These are phyloP conservation scores for Morpho deidamia DNA, from an alignment of 2,888 invertebrate genomes.

Conservation along the genomic window DNA sequence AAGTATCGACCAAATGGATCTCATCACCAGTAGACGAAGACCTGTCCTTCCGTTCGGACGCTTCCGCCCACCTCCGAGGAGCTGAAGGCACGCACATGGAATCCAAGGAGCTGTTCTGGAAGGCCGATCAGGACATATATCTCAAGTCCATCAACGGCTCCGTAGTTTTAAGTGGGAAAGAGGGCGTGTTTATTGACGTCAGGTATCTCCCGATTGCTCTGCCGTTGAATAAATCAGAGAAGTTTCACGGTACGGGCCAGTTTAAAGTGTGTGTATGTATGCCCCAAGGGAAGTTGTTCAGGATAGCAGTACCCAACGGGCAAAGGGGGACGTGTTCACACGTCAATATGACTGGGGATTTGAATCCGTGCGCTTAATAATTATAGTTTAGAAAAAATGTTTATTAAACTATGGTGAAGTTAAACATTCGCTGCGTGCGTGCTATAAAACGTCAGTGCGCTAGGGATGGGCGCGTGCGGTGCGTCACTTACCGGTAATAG, in stretches of 20 bases:
- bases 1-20: constrained; percentile 84
- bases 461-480: no score
- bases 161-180: constrained; percentile 82
- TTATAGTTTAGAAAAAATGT: not conserved
- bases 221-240: constrained; percentile 50
- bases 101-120: constrained; percentile 84
- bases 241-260: constrained; percentile 68
- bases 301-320: constrained; percentile 83
- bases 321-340: constrained; percentile 80
- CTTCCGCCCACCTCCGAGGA: constrained; percentile 83
- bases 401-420: no score
- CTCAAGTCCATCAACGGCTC: constrained; percentile 87
- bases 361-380: not conserved
- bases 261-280: constrained; percentile 94
- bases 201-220: constrained; percentile 83
- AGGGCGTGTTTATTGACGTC: constrained; percentile 85
- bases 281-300: constrained; percentile 91
- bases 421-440: no score
- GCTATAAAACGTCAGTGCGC: no score
- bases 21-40: constrained; percentile 85
- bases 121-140: constrained; percentile 87
- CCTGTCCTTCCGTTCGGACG: constrained; percentile 83
- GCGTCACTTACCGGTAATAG: no score
- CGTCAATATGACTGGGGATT: constrained; percentile 77
- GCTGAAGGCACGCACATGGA: constrained; percentile 89